Conservation (phyloP, 2,888 invertebrate species). For the Quadroppia sp. region DNA sequence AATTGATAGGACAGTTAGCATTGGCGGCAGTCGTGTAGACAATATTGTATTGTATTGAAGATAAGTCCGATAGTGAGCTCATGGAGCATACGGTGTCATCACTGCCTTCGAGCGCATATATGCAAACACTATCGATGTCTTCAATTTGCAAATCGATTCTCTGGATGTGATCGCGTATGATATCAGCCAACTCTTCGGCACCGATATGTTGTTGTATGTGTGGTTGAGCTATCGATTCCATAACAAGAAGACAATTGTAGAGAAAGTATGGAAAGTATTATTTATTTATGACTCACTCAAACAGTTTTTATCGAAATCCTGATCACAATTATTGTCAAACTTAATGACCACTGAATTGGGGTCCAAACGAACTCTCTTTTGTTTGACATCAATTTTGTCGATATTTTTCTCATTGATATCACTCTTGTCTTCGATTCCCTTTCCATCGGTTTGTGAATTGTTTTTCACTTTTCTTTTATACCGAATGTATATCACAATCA, state of each 20-base stretch:
- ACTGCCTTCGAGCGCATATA: background rate
- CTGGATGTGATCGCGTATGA: slow-evolving; percentile 16
- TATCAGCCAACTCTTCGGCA: slow-evolving; percentile 7
- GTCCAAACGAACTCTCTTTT: slow-evolving; percentile 1
- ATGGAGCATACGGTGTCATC: slow-evolving; percentile 9
- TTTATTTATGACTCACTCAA: background rate
- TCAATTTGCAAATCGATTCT: background rate
- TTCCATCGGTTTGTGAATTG: background rate
- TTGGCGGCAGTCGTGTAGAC: no score
- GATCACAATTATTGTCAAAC: background rate
- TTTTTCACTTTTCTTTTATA: background rate
- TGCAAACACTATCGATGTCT: background rate
- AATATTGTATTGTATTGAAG: no score
- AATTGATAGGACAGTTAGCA: no score
- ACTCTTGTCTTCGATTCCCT: background rate
- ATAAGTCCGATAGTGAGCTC: slow-evolving; percentile 6
- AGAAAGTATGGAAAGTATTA: background rate
- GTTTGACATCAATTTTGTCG: background rate
- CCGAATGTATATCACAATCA: background rate
- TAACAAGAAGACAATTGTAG: background rate
- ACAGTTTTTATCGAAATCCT: background rate
- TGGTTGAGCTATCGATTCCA: no score
- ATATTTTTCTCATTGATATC: background rate
- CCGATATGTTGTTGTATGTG: slow-evolving; percentile 4
- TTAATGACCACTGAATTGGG: background rate